phyloP scores from a whole-genome alignment of 2,797 vertebrate species.

The Carduelis carduelis region DNA sequence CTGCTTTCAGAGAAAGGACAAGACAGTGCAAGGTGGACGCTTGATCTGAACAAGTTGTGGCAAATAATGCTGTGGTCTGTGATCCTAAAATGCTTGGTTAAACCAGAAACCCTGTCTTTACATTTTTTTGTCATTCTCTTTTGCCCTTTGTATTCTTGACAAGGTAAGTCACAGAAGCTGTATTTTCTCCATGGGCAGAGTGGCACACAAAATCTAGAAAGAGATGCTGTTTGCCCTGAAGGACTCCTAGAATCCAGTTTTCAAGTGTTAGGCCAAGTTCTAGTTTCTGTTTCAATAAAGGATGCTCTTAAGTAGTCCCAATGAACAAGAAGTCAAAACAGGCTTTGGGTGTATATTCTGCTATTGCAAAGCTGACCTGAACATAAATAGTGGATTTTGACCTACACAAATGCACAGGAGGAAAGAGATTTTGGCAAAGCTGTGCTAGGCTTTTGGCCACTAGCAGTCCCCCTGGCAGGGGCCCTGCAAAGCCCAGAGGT shows the following conservation, averaged over 20 bases:
- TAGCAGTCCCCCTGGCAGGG: neutral
- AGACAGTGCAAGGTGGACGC: neutral
- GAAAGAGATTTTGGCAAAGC: neutral
- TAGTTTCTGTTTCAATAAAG: neutral
- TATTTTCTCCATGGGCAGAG: neutral
- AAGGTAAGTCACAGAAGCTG: neutral
- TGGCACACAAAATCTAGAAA: neutral
- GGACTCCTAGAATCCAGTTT: neutral
- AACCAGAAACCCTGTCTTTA: neutral
- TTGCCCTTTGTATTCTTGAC: neutral
- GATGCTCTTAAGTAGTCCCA: neutral
- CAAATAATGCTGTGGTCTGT: neutral
- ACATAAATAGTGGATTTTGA: neutral
- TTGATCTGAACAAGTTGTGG: neutral
- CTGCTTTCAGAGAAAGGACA: neutral
- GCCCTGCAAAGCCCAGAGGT: neutral
- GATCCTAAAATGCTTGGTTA: neutral
- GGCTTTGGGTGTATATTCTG: neutral
- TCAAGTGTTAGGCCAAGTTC: neutral
- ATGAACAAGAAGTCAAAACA: neutral
- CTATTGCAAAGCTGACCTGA: neutral
- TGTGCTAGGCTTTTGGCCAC: neutral
- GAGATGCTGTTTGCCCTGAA: neutral
- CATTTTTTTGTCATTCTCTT: neutral
- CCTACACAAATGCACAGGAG: neutral